Evolutionary conservation across 2,888 invertebrate species (phyloP).

Genomic region (Limenitis camilla): DNA sequence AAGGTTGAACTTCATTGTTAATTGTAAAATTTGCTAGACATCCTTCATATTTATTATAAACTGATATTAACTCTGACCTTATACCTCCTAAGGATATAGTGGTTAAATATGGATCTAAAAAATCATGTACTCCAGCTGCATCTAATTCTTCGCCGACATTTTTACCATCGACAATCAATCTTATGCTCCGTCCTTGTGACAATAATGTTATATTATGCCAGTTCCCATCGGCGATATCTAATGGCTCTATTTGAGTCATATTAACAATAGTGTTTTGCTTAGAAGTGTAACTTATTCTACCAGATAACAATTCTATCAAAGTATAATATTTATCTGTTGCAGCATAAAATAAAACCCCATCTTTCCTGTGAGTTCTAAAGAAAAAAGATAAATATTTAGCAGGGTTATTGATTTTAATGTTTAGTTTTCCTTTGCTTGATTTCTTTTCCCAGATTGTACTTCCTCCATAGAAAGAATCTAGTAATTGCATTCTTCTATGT

Average conservation of each 20-base stretch:
- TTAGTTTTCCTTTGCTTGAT: conserved; percentile 45
- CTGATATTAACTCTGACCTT: conserved; percentile 75
- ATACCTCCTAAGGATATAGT: conserved; percentile 87
- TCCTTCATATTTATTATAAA: conserved; percentile 84
- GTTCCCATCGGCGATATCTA: conserved; percentile 82
- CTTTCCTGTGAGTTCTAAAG: conserved; percentile 85
- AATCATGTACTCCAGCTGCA: conserved; percentile 90
- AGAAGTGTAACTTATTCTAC: conserved; percentile 86
- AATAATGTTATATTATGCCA: conserved; percentile 92
- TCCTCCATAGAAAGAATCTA: conserved; percentile 85
- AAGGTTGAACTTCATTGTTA: conserved; percentile 91
- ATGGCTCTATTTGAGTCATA: conserved; percentile 81
- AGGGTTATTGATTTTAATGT: conserved; percentile 58
- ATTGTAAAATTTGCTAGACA: conserved; percentile 92
- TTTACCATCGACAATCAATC: conserved; percentile 80
- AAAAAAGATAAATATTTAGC: conserved; percentile 85
- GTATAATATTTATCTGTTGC: conserved; percentile 92
- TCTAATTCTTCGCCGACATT: conserved; percentile 90
- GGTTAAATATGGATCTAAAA: conserved; percentile 91
- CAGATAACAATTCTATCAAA: conserved; percentile 83
- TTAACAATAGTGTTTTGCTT: conserved; percentile 85
- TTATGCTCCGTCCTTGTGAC: conserved; percentile 80
- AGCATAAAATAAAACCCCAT: conserved; percentile 89
- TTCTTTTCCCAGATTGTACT: conserved; percentile 79
- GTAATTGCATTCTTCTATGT: conserved; percentile 88